Evolutionary conservation across 2,113 vertebrate genomes (phyloP).

Genomic region (Colossoma macropomum): DNA sequence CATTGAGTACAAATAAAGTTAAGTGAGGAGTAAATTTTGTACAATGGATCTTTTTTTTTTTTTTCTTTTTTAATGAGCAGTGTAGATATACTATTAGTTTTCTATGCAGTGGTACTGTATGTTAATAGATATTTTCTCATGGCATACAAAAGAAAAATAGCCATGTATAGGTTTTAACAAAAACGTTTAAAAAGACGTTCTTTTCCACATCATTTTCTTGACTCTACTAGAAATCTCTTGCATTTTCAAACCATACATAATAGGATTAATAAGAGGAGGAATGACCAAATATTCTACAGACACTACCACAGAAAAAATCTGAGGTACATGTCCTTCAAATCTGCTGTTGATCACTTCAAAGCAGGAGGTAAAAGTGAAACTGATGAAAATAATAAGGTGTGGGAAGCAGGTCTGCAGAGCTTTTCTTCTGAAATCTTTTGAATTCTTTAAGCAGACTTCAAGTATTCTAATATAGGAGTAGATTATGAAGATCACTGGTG

Average conservation of each 20-base stretch:
- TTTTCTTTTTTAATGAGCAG: too few relatives aligned
- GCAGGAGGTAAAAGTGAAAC: background rate
- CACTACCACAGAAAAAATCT: conserved; percentile 2
- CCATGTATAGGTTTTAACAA: too few relatives aligned
- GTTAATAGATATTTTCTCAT: too few relatives aligned
- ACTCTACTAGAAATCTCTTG: conserved; percentile 19
- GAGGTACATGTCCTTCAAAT: conserved; percentile 16
- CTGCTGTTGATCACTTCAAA: conserved; percentile 28
- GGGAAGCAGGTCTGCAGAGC: conserved; percentile 34
- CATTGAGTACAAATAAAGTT: too few relatives aligned
- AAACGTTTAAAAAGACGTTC: too few relatives aligned
- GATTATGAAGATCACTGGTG: conserved; percentile 12
- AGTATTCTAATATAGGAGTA: conserved; percentile 23
- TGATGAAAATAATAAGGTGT: conserved; percentile 1
- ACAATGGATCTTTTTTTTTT: too few relatives aligned
- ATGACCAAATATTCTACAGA: conserved; percentile 9
- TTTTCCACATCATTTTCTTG: conserved; percentile 5
- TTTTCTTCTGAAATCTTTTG: conserved; percentile 19
- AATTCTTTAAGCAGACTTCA: background rate
- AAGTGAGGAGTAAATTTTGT: too few relatives aligned
- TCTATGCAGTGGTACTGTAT: too few relatives aligned
- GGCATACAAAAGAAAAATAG: too few relatives aligned
- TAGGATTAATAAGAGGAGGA: conserved; percentile 28
- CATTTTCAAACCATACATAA: conserved; percentile 36
- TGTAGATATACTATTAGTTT: too few relatives aligned